A percentile compares a stretch with the other conserved stretches of the same genome.
phyloP scores from a whole-genome alignment of 2,888 invertebrate genomes.

The Apotomis betuletana region DNA sequence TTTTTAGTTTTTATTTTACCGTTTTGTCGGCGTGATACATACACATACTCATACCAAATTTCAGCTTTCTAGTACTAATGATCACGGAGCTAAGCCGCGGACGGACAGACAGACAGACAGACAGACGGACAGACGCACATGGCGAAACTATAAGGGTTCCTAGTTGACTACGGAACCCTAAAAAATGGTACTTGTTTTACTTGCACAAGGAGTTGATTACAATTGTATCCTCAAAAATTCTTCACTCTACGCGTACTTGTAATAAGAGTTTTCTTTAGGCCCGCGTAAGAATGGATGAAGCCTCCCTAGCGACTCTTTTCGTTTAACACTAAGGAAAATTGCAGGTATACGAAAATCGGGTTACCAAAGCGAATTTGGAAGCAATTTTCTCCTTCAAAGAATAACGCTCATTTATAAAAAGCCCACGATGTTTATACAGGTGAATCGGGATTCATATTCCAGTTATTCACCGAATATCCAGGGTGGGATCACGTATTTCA shows the following conservation, averaged over 20 bases:
- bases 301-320: conserved; percentile 63
- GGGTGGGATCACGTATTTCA: no score
- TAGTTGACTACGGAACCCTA: no score
- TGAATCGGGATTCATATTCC: conserved; percentile 37
- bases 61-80: no score
- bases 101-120: no score
- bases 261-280: conserved; percentile 40
- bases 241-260: conserved; percentile 7
- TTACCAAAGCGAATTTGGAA: conserved; percentile 74
- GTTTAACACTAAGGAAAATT: conserved; percentile 70
- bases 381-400: conserved; percentile 75
- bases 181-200: no score
- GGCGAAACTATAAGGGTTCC: no score
- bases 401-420: conserved; percentile 50
- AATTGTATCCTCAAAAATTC: neutral
- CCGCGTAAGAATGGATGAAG: conserved; percentile 57
- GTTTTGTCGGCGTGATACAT: no score
- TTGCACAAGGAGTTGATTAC: neutral
- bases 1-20: no score
- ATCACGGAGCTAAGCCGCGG: no score
- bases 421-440: conserved; percentile 51
- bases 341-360: conserved; percentile 70
- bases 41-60: no score
- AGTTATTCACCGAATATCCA: neutral
- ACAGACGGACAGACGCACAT: no score